Conservation (phyloP, 2,888 invertebrate genomes). For the Drosophila fungiperda region DNA sequence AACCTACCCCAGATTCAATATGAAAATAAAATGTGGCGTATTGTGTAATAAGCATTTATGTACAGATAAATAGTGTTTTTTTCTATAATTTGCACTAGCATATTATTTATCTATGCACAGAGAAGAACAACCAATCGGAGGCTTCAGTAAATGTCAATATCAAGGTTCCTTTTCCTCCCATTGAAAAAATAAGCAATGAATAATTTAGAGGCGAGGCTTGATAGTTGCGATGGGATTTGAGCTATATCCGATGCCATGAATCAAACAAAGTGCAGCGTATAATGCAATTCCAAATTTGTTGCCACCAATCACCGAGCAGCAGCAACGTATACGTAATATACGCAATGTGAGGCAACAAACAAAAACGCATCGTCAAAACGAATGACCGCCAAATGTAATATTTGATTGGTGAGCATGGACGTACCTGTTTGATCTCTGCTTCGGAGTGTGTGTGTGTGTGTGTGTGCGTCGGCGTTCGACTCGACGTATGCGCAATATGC, state of each 20-base stretch:
- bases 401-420: constrained; percentile 8
- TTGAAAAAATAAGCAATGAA: neutral
- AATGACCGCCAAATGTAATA: constrained; percentile 17
- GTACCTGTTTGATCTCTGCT: constrained; percentile 42
- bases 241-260: neutral
- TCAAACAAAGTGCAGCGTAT: neutral
- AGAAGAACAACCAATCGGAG: neutral
- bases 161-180: neutral
- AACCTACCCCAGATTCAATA: neutral
- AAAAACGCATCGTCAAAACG: neutral
- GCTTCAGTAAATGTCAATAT: neutral
- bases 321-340: constrained; percentile 29
- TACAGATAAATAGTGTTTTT: neutral
- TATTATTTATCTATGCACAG: neutral
- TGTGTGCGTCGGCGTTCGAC: constrained; percentile 14
- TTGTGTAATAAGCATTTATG: neutral
- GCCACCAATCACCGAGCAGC: constrained; percentile 40
- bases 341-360: constrained; percentile 14
- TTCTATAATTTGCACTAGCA: neutral
- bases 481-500: constrained; percentile 77
- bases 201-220: neutral
- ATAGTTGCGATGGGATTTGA: neutral
- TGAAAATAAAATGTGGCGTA: neutral
- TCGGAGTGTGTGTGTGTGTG: constrained; percentile 1
- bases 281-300: constrained; percentile 1